phyloP scores from a whole-genome alignment of 2,888 invertebrate genomes.

The Synergus gifuensis region DNA sequence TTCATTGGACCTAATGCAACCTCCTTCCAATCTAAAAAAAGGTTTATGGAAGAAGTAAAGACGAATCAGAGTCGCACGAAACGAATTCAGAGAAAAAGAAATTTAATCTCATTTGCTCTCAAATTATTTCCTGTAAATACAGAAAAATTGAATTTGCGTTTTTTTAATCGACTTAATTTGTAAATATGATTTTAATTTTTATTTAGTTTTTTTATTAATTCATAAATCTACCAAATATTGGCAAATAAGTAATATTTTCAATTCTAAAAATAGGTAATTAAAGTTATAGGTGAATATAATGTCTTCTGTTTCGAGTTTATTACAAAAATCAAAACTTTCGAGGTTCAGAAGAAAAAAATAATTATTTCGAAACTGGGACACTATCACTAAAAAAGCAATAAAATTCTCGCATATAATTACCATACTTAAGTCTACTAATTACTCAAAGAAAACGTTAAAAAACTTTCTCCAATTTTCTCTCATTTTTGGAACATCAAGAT shows the following conservation, averaged over 20 bases:
- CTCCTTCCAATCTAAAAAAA: constrained; percentile 4
- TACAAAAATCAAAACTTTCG: background rate
- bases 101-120: background rate
- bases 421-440: background rate
- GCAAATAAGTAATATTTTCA: too few relatives aligned
- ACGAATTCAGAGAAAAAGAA: background rate
- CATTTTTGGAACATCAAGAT: background rate
- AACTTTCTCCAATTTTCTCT: background rate
- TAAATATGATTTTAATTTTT: too few relatives aligned
- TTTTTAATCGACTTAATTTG: background rate
- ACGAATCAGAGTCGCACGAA: background rate
- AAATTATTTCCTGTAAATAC: background rate
- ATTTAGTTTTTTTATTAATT: too few relatives aligned
- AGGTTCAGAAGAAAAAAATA: too few relatives aligned
- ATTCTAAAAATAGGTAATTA: background rate
- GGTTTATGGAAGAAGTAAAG: background rate
- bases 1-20: constrained; percentile 20
- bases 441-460: background rate
- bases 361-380: background rate
- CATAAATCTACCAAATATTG: too few relatives aligned
- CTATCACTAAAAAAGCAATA: background rate
- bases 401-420: background rate
- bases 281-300: background rate
- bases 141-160: too few relatives aligned
- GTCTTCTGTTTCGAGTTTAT: too few relatives aligned